These are phyloP conservation scores for Apodemus agrarius DNA, from an alignment of 2,797 vertebrate genomes.

Conservation along the genomic window DNA sequence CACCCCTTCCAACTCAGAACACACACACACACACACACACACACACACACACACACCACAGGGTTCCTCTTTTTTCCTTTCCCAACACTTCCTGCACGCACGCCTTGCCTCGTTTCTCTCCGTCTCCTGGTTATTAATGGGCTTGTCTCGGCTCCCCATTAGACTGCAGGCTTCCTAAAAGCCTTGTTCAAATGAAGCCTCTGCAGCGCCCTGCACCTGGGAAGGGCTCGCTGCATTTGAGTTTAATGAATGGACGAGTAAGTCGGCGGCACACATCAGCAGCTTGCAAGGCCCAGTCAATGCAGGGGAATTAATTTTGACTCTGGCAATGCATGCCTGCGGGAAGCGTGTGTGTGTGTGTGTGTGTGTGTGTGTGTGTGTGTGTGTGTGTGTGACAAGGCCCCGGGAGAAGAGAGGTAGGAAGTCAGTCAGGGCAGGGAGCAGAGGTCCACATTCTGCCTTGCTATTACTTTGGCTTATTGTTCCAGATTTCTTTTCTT, in stretches of 20 bases:
- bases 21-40: not conserved
- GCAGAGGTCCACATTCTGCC: slow-evolving; percentile 75
- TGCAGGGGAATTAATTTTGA: slow-evolving; percentile 72
- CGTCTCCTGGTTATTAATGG: slow-evolving; percentile 72
- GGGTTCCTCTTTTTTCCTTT: not conserved
- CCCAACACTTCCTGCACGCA: slow-evolving; percentile 16
- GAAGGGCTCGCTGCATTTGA: slow-evolving; percentile 31
- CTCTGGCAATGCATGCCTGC: slow-evolving; percentile 59
- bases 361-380: not conserved
- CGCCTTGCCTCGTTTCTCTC: slow-evolving; percentile 53
- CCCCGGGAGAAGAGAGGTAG: not conserved
- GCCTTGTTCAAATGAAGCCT: slow-evolving; percentile 62
- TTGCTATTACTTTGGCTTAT: slow-evolving; percentile 75
- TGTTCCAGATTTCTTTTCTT: slow-evolving; percentile 72
- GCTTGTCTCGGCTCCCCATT: slow-evolving; percentile 72
- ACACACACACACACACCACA: not conserved
- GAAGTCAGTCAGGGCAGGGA: slow-evolving; percentile 55
- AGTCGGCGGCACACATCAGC: slow-evolving; percentile 62
- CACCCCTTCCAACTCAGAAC: not conserved
- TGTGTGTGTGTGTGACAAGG: not conserved
- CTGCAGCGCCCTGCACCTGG: not conserved
- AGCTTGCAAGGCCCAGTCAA: slow-evolving; percentile 59
- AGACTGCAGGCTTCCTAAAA: slow-evolving; percentile 69
- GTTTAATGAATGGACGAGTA: slow-evolving; percentile 76
- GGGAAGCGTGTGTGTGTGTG: not conserved